Evolutionary conservation across 2,113 vertebrate species (phyloP), one percentile per base, ranked within the genome.

Genomic region (Craseonycteris thonglongyai): DNA sequence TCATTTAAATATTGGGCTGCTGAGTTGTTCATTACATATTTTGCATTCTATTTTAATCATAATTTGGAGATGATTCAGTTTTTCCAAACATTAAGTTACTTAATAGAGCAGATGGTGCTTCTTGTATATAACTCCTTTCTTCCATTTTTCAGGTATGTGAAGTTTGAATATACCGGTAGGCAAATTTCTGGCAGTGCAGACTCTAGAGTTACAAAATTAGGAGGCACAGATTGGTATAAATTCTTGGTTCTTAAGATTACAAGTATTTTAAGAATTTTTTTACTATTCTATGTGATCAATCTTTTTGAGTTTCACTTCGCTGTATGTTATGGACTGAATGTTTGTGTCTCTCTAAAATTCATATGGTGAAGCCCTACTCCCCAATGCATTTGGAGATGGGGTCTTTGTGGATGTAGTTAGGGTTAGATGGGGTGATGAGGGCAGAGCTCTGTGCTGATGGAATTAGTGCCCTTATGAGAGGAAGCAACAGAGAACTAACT

Each of bases 1-100:
- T 78, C 65, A 92, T 87, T 95, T 79, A 91, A 93, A 63, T 85
- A 49, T 40, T 45, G 40, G 14, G 21, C 22, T 76, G 42, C 21
- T 88, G 58, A 65, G 11, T 63, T 58, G 58, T 49, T 74, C 54
- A 83, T 58, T 68, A 75, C 54, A 87, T 97, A 97, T 92, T 95
- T 61, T 96, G 56, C 80, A 94, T 21, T 98, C 95, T 81, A 10
- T 66, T 86, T 97, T 96, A 96, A 96, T 89, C 38, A 94, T 95
- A 91, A 95, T 75, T 95, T 96, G 94, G 45, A 86, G 66, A 87
- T 65, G 9, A 90, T 93, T 86, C 0, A 2, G 33, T 90, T 96
- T 88, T 96, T 97, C 83, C 33, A 95, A 85, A 68, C 74, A 95
- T 89, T 93, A 95, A 78, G 95, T 13, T 96, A 94, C 88, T 90